Conservation (phyloP, 2,888 invertebrate species). For the Amphiduros pacificus region DNA sequence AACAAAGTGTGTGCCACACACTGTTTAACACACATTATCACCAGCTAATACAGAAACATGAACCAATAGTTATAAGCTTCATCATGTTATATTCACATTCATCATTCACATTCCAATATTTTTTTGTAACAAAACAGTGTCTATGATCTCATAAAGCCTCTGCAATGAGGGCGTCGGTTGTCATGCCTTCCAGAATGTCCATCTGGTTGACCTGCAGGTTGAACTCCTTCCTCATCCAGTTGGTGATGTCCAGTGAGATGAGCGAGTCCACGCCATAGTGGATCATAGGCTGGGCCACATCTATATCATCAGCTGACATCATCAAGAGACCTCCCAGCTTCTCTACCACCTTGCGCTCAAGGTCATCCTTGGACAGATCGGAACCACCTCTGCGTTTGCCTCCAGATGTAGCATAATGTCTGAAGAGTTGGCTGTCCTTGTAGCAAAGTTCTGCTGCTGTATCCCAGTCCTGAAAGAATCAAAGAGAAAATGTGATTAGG, state of each 20-base stretch:
- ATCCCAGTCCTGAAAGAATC: conserved; percentile 8
- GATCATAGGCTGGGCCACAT: conserved; percentile 4
- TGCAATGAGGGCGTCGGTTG: neutral
- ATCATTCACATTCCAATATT: too few relatives aligned
- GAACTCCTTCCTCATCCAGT: conserved; percentile 16
- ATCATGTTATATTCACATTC: too few relatives aligned
- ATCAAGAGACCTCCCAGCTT: conserved; percentile 3
- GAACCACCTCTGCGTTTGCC: neutral
- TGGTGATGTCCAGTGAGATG: conserved; percentile 11
- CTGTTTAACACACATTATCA: too few relatives aligned
- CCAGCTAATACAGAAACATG: too few relatives aligned
- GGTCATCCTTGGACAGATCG: conserved; percentile 5
- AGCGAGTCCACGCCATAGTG: conserved; percentile 13
- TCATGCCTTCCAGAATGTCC: conserved; percentile 11
- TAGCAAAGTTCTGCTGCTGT: neutral
- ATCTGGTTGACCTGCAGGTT: conserved; percentile 10
- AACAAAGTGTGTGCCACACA: too few relatives aligned
- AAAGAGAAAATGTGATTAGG: too few relatives aligned
- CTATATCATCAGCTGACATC: conserved; percentile 9
- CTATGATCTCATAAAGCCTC: too few relatives aligned
- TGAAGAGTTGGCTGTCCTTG: neutral
- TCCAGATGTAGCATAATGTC: conserved; percentile 2
- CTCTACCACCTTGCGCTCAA: neutral
- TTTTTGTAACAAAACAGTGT: too few relatives aligned
- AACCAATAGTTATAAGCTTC: too few relatives aligned